phyloP scores from a whole-genome alignment of 2,797 vertebrate genomes.

The Helostoma temminkii region DNA sequence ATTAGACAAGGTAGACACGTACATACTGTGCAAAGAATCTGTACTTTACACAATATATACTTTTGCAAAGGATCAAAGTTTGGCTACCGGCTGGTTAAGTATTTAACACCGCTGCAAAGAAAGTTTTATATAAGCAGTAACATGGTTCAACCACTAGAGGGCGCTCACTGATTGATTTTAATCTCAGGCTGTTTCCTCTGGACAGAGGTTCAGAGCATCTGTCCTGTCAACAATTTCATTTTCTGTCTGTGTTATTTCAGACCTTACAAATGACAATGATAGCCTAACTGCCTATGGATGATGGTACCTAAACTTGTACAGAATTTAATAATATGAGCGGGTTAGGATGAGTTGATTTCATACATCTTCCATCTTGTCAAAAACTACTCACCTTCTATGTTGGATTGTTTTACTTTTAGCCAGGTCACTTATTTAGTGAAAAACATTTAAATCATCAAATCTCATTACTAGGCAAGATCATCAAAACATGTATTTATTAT shows the following conservation, averaged over 20 bases:
- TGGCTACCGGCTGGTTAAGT: too few relatives aligned
- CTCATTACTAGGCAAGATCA: background rate
- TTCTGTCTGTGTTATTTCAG: conserved; percentile 9
- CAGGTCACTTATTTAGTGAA: too few relatives aligned
- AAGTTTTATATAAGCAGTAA: background rate
- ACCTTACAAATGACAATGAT: conserved; percentile 32
- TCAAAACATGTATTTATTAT: background rate
- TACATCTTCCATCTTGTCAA: background rate
- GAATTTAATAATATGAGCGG: conserved; percentile 13
- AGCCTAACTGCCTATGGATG: background rate
- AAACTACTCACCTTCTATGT: background rate
- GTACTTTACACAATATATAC: too few relatives aligned
- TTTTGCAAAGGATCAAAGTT: too few relatives aligned
- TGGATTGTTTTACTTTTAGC: background rate
- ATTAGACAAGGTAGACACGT: background rate
- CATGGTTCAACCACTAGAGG: conserved; percentile 70
- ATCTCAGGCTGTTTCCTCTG: background rate
- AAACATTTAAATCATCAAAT: background rate
- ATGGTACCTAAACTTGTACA: conserved; percentile 12
- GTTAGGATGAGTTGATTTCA: too few relatives aligned
- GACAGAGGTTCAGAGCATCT: background rate
- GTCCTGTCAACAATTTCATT: conserved; percentile 39
- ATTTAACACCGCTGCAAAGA: background rate
- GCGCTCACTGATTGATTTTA: conserved; percentile 55
- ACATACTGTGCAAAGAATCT: background rate